Conservation (phyloP, 92 coral and sea anemone species). For the Pocillopora grandis region DNA sequence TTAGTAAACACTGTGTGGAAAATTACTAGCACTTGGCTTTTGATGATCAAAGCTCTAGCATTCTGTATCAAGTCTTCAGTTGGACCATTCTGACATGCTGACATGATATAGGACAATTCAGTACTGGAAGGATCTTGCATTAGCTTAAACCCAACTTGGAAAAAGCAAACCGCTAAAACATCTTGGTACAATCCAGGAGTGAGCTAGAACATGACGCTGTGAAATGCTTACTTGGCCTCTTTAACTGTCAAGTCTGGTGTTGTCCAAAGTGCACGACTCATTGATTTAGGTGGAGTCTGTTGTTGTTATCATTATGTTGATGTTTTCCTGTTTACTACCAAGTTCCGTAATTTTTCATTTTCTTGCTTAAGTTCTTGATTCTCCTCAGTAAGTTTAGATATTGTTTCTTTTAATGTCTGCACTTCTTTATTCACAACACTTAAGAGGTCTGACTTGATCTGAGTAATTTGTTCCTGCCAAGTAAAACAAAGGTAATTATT, state of each 20-base stretch:
- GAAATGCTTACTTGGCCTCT: not conserved
- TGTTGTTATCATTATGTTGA: constrained; percentile 10
- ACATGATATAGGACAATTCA: no score
- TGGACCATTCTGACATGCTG: no score
- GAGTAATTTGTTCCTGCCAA: constrained; percentile 92
- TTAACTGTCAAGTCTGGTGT: not conserved
- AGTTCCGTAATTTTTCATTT: constrained; percentile 86
- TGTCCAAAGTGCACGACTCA: not conserved
- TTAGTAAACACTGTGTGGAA: no score
- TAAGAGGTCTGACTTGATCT: constrained; percentile 91
- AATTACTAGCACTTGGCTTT: no score
- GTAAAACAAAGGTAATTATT: not conserved
- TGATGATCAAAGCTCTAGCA: no score
- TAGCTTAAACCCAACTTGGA: no score
- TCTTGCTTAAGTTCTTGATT: constrained; percentile 90
- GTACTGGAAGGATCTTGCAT: no score
- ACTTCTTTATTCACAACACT: constrained; percentile 96
- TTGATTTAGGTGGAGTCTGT: not conserved
- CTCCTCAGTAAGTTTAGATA: constrained; percentile 88
- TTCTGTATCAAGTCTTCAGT: no score
- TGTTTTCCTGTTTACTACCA: constrained; percentile 43
- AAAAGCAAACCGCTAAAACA: no score
- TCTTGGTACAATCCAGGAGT: no score
- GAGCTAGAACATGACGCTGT: no score
- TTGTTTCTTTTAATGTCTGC: constrained; percentile 94